Conservation (phyloP, 2,113 vertebrate species). For the Dascyllus trimaculatus region DNA sequence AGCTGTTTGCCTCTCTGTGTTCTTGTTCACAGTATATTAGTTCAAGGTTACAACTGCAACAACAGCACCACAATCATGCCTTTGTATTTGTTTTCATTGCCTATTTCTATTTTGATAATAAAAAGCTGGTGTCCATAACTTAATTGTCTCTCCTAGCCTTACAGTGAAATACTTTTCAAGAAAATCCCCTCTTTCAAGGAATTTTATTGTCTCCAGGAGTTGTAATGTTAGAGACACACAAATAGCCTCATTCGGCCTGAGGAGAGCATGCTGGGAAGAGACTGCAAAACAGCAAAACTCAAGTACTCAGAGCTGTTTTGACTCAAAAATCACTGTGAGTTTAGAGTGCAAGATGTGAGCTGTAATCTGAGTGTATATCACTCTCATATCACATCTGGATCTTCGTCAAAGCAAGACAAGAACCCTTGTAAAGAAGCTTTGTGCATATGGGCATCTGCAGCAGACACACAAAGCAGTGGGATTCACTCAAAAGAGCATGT, state of each 20-base stretch:
- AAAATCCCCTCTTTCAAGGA: background rate
- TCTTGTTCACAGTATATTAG: too few species aligned
- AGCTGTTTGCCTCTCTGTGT: too few species aligned
- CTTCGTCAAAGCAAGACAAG: background rate
- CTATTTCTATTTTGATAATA: background rate
- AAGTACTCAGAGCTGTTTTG: background rate
- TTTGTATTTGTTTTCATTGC: too few species aligned
- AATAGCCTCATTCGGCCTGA: background rate
- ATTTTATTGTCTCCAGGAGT: too few species aligned
- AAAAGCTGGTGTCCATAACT: too few species aligned
- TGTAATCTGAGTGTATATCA: background rate
- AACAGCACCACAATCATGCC: too few species aligned
- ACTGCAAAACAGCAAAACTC: too few species aligned
- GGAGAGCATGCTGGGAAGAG: background rate
- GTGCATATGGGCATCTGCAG: background rate
- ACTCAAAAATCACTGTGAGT: background rate
- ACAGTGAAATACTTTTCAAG: background rate
- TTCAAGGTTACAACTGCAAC: too few species aligned
- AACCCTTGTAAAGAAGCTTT: constrained; percentile 24
- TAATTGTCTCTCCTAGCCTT: background rate
- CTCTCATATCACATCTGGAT: constrained; percentile 9
- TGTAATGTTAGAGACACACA: background rate
- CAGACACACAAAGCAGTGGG: constrained; percentile 4
- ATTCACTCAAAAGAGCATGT: background rate
- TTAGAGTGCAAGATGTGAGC: background rate